These are phyloP conservation scores for Manis pentadactyla DNA, from an alignment of 2,797 vertebrate species.

Conservation along the genomic window DNA sequence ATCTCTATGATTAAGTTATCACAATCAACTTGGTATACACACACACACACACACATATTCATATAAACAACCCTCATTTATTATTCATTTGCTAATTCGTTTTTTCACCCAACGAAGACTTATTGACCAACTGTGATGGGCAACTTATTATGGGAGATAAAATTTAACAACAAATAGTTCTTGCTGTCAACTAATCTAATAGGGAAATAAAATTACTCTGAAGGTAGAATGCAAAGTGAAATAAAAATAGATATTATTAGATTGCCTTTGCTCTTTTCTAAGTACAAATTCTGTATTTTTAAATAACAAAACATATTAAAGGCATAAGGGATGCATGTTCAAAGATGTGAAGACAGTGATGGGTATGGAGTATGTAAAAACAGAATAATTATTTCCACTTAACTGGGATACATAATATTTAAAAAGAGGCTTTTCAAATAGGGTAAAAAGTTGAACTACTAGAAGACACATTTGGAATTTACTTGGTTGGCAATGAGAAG, in stretches of 20 bases:
- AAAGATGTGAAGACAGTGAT: background rate
- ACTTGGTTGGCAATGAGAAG: background rate
- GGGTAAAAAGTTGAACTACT: background rate
- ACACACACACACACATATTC: background rate
- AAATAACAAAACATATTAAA: background rate
- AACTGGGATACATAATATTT: background rate
- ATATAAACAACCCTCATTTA: background rate
- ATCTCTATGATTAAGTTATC: background rate
- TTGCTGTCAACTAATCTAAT: background rate
- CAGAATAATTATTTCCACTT: background rate
- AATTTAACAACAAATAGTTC: background rate
- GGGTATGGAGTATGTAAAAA: rapidly evolving
- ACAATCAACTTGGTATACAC: background rate
- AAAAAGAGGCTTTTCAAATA: background rate
- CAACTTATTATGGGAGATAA: background rate
- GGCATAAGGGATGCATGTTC: background rate
- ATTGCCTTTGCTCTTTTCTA: background rate
- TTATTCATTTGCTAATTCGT: background rate
- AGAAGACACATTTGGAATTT: background rate
- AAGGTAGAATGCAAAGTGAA: background rate
- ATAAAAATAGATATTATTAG: background rate
- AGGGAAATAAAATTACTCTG: background rate
- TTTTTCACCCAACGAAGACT: background rate
- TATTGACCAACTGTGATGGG: background rate
- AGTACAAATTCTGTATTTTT: background rate